A percentile compares a stretch with the other conserved stretches of the same genome.
phyloP scores from a whole-genome alignment of 2,113 vertebrate species.

The Oreocharis arfaki region DNA sequence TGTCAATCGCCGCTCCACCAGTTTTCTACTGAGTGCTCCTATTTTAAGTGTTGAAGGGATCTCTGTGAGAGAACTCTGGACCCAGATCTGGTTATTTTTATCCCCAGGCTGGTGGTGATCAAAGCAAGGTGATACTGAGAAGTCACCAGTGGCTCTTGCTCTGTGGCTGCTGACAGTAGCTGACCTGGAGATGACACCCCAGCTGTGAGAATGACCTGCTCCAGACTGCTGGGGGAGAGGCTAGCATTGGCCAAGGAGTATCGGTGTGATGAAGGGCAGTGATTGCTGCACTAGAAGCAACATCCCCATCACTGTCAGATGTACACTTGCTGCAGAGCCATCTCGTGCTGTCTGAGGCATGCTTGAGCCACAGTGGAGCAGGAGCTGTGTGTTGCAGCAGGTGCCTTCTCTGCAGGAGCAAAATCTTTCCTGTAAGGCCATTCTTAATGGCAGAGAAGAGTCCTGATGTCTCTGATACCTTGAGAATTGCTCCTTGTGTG shows the following conservation, averaged over 20 bases:
- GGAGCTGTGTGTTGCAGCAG: neutral
- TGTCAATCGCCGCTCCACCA: accelerated
- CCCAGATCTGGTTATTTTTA: neutral
- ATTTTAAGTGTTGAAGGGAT: neutral
- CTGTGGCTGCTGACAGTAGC: neutral
- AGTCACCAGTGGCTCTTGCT: neutral
- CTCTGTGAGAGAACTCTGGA: neutral
- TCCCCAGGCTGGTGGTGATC: neutral
- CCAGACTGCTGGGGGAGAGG: neutral
- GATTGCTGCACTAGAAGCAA: neutral
- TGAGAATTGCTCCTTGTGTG: neutral
- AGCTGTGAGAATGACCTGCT: neutral
- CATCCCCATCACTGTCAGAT: neutral
- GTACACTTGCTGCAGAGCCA: neutral
- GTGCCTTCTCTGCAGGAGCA: neutral
- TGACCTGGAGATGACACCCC: neutral
- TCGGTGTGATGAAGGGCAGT: neutral
- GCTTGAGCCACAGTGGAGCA: neutral
- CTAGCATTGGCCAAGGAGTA: neutral
- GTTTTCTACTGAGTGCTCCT: neutral
- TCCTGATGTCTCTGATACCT: neutral
- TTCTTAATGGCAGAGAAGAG: neutral
- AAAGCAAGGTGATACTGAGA: neutral
- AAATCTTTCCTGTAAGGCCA: neutral
- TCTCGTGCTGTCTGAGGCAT: neutral